Evolutionary conservation across 1,140 invertebrate species (phyloP), one percentile per base, ranked within the genome.

Genomic region (Rhagoletis zephyria): DNA sequence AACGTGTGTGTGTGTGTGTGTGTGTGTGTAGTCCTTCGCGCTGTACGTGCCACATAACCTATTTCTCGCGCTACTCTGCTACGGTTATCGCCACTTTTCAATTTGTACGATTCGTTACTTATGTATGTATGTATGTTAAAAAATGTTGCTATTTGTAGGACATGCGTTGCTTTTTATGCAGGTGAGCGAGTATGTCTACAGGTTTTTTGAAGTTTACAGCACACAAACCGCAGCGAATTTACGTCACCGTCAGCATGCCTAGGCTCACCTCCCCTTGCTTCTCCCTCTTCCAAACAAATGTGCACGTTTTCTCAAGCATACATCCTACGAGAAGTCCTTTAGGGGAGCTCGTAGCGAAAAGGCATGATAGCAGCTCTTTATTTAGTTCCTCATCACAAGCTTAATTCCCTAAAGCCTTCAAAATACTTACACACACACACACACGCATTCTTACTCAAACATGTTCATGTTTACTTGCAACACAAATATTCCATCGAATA

Each of bases 1-100:
- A 81, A 74, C 67, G n/a, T 14, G 14, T 81, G 5, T 9, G 56
- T 30, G 48, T 30, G 45, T n/a, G 14, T 14, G 67, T 45, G 67
- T 45, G 4, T 74, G 4, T 16, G 67, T 70, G 64, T 67, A 6
- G 6, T 4, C 42, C 56, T 56, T 77, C 45, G 45, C 48, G 45
- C 45, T 56, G 45, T 56, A 81, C 74, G 74, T 81, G 74, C 74
- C 74, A 30, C 74, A 30, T 81, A 81, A 81, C 74, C 74, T 16
- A 81, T 81, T 56, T 81, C 61, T 30, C 9, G 61, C 61, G 12
- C 30, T 67, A 67, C 14, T 6, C 74, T 51, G 48, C 19, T 56
- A 6, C 48, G n/a, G 61, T 30, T 5, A 59, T 56, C 19, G 48
- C 16, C 19, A n/a, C 48, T 56, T 81, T 56, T 81, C 74, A 81